These are phyloP conservation scores for Apodemia zela DNA, from an alignment of 2,888 invertebrate species.

Conservation along the genomic window DNA sequence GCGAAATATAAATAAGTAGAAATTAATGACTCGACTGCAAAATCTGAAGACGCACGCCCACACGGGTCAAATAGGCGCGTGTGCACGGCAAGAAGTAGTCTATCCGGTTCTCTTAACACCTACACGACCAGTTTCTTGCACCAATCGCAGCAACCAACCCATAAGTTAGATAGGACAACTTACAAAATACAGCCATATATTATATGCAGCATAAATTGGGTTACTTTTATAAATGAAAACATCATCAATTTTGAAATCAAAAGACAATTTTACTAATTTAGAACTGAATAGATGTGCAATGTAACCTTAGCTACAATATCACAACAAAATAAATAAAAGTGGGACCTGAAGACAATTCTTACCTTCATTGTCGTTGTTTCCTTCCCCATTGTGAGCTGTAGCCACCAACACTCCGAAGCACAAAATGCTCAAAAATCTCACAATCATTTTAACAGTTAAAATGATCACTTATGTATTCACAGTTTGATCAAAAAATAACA, in stretches of 20 bases:
- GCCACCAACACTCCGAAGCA: conserved; percentile 74
- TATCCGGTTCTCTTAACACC: conserved; percentile 62
- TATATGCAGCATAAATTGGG: background rate
- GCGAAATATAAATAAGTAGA: background rate
- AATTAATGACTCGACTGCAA: conserved; percentile 24
- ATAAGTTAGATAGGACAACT: conserved; percentile 25
- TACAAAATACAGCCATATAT: conserved; percentile 6
- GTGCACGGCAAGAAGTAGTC: conserved; percentile 40
- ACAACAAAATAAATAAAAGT: conserved; percentile 37
- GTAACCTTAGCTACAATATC: conserved; percentile 1
- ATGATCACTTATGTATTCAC: conserved; percentile 66
- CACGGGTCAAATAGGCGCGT: conserved; percentile 33
- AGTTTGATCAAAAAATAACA: conserved; percentile 58
- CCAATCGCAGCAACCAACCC: conserved; percentile 36
- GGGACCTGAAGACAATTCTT: conserved; percentile 36
- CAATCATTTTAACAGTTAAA: conserved; percentile 74
- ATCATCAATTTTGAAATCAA: conserved; percentile 8
- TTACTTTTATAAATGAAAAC: conserved; percentile 17
- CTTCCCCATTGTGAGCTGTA: conserved; percentile 64
- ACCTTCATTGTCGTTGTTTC: conserved; percentile 80
- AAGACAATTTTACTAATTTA: background rate
- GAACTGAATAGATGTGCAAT: background rate
- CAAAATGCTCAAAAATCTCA: conserved; percentile 75
- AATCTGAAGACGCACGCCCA: conserved; percentile 35
- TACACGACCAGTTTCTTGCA: conserved; percentile 53